Percentiles rank a stretch among this genome's conserved stretches.
These are phyloP conservation scores for Pristionchus japonicus DNA, from an alignment of 2,888 invertebrate genomes.

Conservation along the genomic window DNA sequence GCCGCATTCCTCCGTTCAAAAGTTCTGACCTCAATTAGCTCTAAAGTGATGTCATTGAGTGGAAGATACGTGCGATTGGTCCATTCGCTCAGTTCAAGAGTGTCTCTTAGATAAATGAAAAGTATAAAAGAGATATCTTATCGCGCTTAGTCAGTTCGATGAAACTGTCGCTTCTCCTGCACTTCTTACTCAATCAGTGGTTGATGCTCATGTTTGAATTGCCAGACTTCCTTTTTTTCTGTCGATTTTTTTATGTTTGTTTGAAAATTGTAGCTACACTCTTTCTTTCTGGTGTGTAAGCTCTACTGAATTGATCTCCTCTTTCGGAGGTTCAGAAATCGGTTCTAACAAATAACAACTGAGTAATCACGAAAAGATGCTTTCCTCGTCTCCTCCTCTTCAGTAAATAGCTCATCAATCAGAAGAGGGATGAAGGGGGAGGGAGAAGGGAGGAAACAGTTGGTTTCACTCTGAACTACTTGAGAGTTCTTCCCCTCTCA, in stretches of 20 bases:
- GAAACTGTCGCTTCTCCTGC: not conserved
- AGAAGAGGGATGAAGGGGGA: not conserved
- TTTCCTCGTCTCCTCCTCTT: not conserved
- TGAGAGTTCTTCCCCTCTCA: slow-evolving; percentile 5
- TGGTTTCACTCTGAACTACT: slow-evolving; percentile 14
- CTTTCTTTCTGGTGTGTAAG: not conserved
- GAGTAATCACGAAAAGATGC: not conserved
- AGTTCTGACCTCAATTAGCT: too few species aligned
- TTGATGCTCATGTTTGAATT: not conserved
- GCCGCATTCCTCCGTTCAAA: too few species aligned
- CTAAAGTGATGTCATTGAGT: not conserved
- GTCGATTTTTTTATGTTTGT: not conserved
- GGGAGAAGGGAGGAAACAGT: not conserved
- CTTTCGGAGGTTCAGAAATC: not conserved
- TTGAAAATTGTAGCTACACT: not conserved
- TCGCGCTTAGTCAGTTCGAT: not conserved
- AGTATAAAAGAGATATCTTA: not conserved
- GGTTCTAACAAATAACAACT: not conserved
- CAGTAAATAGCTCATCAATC: slow-evolving; percentile 18
- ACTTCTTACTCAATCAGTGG: not conserved
- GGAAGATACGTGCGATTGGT: not conserved
- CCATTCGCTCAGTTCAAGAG: not conserved
- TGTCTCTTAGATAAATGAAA: not conserved
- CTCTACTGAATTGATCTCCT: not conserved
- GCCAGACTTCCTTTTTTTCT: not conserved